A percentile compares a stretch with the other conserved stretches of the same genome.
phyloP scores from a whole-genome alignment of 2,888 invertebrate genomes.

The Unio delphinus region DNA sequence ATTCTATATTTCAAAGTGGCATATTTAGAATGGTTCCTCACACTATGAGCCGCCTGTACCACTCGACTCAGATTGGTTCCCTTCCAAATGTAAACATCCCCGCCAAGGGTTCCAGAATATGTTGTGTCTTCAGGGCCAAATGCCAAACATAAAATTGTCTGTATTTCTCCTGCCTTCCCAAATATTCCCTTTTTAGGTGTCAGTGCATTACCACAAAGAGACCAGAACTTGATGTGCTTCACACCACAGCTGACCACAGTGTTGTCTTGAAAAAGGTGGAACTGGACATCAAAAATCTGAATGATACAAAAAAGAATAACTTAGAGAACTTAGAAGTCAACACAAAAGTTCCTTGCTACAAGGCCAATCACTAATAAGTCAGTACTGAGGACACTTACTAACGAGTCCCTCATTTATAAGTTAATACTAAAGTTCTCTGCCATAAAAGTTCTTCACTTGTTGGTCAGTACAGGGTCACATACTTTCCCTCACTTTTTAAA shows the following conservation, averaged over 20 bases:
- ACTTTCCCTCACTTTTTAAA: too few relatives aligned
- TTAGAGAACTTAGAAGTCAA: too few relatives aligned
- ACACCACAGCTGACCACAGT: conserved; percentile 70
- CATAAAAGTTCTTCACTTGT: too few relatives aligned
- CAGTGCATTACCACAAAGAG: conserved; percentile 69
- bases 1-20: background rate
- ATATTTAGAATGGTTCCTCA: conserved; percentile 36
- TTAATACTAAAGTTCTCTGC: too few relatives aligned
- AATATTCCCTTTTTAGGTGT: conserved; percentile 70
- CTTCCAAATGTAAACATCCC: conserved; percentile 72
- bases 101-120: conserved; percentile 71
- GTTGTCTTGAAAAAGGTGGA: conserved; percentile 62
- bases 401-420: too few relatives aligned
- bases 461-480: too few relatives aligned
- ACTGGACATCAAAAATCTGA: conserved; percentile 71
- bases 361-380: too few relatives aligned
- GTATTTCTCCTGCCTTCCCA: conserved; percentile 70
- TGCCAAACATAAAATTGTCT: conserved; percentile 68
- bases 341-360: too few relatives aligned
- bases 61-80: conserved; percentile 64
- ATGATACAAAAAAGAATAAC: conserved; percentile 1
- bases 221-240: conserved; percentile 72
- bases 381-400: too few relatives aligned
- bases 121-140: conserved; percentile 65
- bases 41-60: conserved; percentile 68